phyloP scores from a whole-genome alignment of 2,888 invertebrate genomes.

The Leucophora obtusa region DNA sequence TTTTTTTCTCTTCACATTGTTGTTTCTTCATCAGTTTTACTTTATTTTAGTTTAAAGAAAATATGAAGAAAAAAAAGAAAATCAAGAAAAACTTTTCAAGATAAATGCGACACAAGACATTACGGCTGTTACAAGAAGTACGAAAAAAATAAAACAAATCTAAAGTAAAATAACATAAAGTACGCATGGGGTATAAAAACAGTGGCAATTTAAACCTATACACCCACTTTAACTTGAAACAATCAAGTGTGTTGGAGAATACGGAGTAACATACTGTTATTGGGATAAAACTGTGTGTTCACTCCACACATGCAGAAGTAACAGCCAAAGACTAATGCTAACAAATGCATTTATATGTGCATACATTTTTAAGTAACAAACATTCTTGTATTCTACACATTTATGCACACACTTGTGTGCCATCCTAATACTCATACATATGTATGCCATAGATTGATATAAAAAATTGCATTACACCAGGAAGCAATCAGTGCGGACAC shows the following conservation, averaged over 20 bases:
- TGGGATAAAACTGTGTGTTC: not conserved
- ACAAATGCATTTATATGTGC: conserved; percentile 26
- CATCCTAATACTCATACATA: conserved; percentile 22
- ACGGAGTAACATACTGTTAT: conserved; percentile 17
- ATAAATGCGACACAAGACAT: conserved; percentile 74
- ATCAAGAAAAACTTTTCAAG: conserved; percentile 72
- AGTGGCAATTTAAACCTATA: conserved; percentile 58
- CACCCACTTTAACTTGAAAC: conserved; percentile 64
- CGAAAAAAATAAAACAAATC: conserved; percentile 46
- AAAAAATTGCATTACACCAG: conserved; percentile 68
- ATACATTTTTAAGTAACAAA: conserved; percentile 27
- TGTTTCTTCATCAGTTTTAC: conserved; percentile 3
- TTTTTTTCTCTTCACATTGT: not conserved
- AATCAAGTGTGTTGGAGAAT: conserved; percentile 58
- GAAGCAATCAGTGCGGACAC: conserved; percentile 76
- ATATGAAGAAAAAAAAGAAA: not conserved
- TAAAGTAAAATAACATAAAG: conserved; percentile 30
- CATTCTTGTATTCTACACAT: not conserved
- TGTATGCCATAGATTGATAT: conserved; percentile 57
- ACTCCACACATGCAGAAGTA: not conserved
- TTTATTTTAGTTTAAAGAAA: conserved; percentile 19
- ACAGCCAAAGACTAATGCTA: conserved; percentile 42
- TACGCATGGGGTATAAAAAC: conserved; percentile 46
- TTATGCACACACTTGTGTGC: conserved; percentile 9
- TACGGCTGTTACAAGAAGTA: conserved; percentile 67